Base-by-base conservation (phyloP, 37 sponge, comb jelly and placozoan genomes). In the Crambe crambe region DNA sequence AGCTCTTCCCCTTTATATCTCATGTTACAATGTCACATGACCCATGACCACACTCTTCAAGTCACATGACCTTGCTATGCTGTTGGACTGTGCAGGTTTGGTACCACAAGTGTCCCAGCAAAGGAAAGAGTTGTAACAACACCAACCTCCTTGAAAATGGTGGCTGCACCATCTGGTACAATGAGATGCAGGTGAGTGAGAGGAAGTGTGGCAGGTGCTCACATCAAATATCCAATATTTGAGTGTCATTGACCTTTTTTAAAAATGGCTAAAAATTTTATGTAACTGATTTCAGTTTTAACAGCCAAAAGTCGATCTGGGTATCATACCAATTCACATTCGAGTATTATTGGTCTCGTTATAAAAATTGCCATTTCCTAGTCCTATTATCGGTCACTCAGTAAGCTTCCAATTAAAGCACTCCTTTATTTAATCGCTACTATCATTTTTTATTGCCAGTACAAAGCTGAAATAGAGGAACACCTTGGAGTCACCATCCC, bases 151-250 rank as follows among this genome's bases (percentile, higher is more conserved):
- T 60, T 68, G 95, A 94, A 27, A 47, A 84, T 2, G 98, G 98
- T 20, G 98, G 98, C 36, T 97, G 98, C 71, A 80, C 93, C 84
- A 97, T 97, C 47, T 97, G 98, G 98, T 97, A 97, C 74, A 78
- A 97, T 54, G 98, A 97, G 42, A 25, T 39, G 23, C 85, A 90
- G 90, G 94, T 90, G 31, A 26, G 79, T 67, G 30, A n/a, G n/a
- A n/a, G n/a, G n/a, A n/a, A n/a, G n/a, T n/a, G n/a, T n/a, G n/a
- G n/a, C n/a, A n/a, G n/a, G n/a, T 64, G 47, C 27, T 22, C 68
- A 65, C 41, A 65, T 47, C 5, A 8, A 5, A 35, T 32, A 8
- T 21, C 8, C 69, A 9, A 36, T 9, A 37, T 18, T 68, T 68
- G 2, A 18, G 25, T 47, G 12, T 47, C 51, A 47, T 47, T 12